A percentile compares a stretch with the other conserved stretches of the same genome.
phyloP scores from a whole-genome alignment of 2,797 vertebrate genomes.

The Simalia tracyae region DNA sequence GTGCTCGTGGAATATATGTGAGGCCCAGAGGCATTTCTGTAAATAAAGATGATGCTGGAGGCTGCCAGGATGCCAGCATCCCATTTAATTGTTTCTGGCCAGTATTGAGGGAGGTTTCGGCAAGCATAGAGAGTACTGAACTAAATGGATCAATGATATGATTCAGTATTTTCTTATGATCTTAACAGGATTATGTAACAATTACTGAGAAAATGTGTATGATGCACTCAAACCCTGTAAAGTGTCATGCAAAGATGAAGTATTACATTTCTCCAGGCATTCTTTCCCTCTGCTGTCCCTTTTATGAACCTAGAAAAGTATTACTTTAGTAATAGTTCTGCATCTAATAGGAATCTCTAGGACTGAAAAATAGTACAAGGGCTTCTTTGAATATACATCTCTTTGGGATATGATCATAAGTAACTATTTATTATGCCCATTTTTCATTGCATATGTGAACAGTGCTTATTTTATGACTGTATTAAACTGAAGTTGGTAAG shows the following conservation, averaged over 20 bases:
- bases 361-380: slow-evolving; percentile 3
- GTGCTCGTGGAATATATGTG: not conserved
- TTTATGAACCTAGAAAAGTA: not conserved
- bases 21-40: not conserved
- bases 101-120: not conserved
- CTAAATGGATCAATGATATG: not conserved
- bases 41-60: not conserved
- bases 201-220: not conserved
- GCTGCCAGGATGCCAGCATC: not conserved
- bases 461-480: not conserved
- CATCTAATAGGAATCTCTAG: not conserved
- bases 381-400: rapidly evolving
- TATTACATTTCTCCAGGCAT: not conserved
- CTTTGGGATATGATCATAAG: not conserved
- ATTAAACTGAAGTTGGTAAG: slow-evolving; percentile 3
- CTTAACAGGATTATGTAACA: not conserved
- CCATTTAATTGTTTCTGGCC: not conserved
- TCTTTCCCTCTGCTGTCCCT: not conserved
- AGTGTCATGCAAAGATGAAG: not conserved
- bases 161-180: not conserved
- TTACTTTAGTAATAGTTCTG: not conserved
- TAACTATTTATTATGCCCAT: not conserved
- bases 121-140: not conserved
- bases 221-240: not conserved
- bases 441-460: not conserved